These are phyloP conservation scores for Rhopalosiphum padi DNA, from an alignment of 1,140 invertebrate genomes.

Conservation along the genomic window DNA sequence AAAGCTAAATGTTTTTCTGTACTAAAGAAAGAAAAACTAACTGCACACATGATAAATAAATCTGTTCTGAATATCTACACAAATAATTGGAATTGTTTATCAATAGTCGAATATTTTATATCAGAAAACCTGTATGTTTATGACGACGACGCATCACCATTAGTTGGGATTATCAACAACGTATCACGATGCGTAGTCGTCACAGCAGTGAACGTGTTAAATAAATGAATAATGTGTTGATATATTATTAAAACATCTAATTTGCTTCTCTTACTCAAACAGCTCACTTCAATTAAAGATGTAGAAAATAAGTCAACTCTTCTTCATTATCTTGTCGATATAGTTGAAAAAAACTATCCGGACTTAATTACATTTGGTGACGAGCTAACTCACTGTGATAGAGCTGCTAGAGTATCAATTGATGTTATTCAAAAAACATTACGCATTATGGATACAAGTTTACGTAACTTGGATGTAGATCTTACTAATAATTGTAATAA, in stretches of 20 bases:
- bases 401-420: slow-evolving; percentile 82
- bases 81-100: too few species aligned
- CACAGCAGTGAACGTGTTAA: background rate
- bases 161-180: too few species aligned
- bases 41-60: too few species aligned
- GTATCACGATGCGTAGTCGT: too few species aligned
- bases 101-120: too few species aligned
- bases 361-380: slow-evolving; percentile 84
- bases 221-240: slow-evolving; percentile 26
- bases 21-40: too few species aligned
- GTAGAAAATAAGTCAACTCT: slow-evolving; percentile 91
- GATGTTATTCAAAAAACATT: slow-evolving; percentile 86
- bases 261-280: slow-evolving; percentile 25
- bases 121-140: too few species aligned
- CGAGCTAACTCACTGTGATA: slow-evolving; percentile 86
- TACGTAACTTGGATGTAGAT: slow-evolving; percentile 88
- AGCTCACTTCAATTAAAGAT: slow-evolving; percentile 94
- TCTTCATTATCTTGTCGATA: slow-evolving; percentile 90
- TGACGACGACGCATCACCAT: too few species aligned
- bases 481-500: slow-evolving; percentile 75
- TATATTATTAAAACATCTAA: background rate
- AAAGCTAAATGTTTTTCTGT: too few species aligned
- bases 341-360: slow-evolving; percentile 86
- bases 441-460: slow-evolving; percentile 83
- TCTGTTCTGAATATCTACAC: too few species aligned